These are phyloP conservation scores for Cheilinus undulatus DNA, from an alignment of 2,113 vertebrate genomes.

Conservation along the genomic window DNA sequence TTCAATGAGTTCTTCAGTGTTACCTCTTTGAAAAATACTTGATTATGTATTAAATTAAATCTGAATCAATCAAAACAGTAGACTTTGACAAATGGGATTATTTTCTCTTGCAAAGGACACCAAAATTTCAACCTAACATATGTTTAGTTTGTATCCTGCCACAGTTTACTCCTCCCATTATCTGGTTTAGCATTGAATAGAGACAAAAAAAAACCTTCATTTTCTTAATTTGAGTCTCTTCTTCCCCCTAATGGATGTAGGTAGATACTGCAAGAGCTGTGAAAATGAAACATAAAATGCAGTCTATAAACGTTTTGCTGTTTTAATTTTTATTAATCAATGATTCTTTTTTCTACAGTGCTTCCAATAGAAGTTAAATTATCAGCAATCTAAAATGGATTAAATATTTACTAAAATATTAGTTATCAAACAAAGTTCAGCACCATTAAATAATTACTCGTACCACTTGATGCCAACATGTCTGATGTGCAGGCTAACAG, in stretches of 20 bases:
- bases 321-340: slow-evolving; percentile 2
- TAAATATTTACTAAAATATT: slow-evolving; percentile 7
- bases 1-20: no score
- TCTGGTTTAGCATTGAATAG: no score
- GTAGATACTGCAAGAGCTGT: slow-evolving; percentile 19
- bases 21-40: no score
- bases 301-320: not conserved
- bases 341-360: slow-evolving; percentile 3
- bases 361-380: not conserved
- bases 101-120: no score
- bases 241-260: slow-evolving; percentile 47
- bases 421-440: not conserved
- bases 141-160: no score
- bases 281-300: not conserved
- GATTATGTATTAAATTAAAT: no score
- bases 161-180: no score
- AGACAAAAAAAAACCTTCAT: not conserved
- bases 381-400: not conserved
- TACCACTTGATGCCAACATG: slow-evolving; percentile 9
- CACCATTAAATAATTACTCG: not conserved
- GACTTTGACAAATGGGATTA: no score
- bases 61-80: no score
- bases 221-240: slow-evolving; percentile 28
- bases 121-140: no score
- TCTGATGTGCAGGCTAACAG: slow-evolving; percentile 5